A percentile compares a stretch with the other conserved stretches of the same genome.
Evolutionary conservation across 2,888 invertebrate genomes (phyloP).

Genomic region (Allacma fusca): DNA sequence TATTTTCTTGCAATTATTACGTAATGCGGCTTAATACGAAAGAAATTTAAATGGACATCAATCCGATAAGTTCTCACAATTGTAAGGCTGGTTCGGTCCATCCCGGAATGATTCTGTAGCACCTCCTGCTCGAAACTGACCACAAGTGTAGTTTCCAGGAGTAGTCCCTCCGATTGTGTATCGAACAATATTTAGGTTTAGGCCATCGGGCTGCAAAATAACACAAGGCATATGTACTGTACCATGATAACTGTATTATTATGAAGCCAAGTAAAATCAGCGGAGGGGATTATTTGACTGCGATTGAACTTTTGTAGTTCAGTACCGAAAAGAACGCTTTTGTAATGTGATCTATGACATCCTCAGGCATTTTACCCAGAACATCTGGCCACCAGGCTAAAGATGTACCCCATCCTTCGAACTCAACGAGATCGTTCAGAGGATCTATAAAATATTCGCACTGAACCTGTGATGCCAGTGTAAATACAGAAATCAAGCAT

Average conservation of each 20-base stretch:
- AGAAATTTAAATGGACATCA: no score
- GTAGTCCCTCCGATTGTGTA: slow-evolving; percentile 60
- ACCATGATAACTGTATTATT: neutral
- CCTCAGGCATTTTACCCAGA: slow-evolving; percentile 55
- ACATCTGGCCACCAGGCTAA: slow-evolving; percentile 55
- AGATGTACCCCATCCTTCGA: slow-evolving; percentile 45
- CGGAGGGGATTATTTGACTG: neutral
- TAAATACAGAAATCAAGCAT: neutral
- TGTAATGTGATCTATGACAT: slow-evolving; percentile 52
- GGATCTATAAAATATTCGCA: slow-evolving; percentile 49
- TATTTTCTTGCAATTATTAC: neutral
- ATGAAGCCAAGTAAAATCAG: no score
- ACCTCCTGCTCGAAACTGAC: slow-evolving; percentile 53
- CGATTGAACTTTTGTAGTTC: no score
- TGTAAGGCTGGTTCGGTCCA: slow-evolving; percentile 48
- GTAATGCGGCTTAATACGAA: no score
- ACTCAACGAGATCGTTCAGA: slow-evolving; percentile 42
- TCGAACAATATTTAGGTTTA: slow-evolving; percentile 58
- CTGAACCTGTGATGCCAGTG: neutral
- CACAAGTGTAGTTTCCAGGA: slow-evolving; percentile 50
- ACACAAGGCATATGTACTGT: neutral
- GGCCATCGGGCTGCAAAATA: slow-evolving; percentile 48
- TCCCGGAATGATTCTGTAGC: slow-evolving; percentile 55
- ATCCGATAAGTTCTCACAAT: slow-evolving; percentile 48
- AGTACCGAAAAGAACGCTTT: slow-evolving; percentile 55